A percentile compares a stretch with the other conserved stretches of the same genome.
phyloP scores from a whole-genome alignment of 2,797 vertebrate species.

The Tinamus major region DNA sequence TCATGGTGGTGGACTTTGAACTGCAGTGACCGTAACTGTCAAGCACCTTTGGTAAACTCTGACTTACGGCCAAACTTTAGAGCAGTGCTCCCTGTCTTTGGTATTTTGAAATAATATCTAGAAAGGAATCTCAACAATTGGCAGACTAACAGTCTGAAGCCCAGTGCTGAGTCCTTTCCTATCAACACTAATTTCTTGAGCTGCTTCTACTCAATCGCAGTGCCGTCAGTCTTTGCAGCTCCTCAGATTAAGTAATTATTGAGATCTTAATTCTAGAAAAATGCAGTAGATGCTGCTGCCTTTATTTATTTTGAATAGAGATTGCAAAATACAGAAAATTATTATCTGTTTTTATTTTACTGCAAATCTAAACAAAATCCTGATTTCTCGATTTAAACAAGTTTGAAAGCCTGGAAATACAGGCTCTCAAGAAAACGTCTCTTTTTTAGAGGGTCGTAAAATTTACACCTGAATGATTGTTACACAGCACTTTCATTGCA shows the following conservation, averaged over 20 bases:
- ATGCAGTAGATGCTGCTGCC: neutral
- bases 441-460: neutral
- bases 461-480: neutral
- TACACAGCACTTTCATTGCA: neutral
- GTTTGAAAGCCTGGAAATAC: neutral
- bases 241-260: neutral
- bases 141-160: neutral
- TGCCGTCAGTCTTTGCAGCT: neutral
- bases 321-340: neutral
- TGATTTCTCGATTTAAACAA: neutral
- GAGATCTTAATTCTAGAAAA: neutral
- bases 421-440: neutral
- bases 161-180: neutral
- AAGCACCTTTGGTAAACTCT: neutral
- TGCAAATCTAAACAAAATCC: neutral
- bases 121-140: neutral
- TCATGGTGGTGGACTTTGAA: neutral
- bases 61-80: neutral
- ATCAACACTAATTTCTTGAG: neutral
- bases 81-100: neutral
- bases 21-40: accelerated
- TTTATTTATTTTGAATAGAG: neutral
- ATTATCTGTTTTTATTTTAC: neutral
- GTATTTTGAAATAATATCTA: neutral
- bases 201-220: neutral